Conservation (phyloP, 2,797 vertebrate genomes). For the Argya squamiceps region DNA sequence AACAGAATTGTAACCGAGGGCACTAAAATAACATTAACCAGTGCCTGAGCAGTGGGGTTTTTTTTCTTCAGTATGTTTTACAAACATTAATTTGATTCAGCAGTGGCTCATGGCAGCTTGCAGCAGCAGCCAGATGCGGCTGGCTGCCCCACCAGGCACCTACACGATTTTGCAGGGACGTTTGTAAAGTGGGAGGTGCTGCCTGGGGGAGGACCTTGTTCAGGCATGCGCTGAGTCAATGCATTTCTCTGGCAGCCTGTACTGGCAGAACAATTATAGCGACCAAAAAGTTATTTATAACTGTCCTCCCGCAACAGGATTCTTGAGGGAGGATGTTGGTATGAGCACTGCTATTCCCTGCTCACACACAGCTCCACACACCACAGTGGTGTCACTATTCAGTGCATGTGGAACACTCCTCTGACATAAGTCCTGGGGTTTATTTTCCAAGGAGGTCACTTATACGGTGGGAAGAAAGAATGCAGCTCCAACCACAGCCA, state of each 20-base stretch:
- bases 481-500: background rate
- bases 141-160: background rate
- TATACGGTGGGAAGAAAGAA: background rate
- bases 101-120: background rate
- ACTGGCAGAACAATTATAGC: background rate
- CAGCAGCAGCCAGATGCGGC: background rate
- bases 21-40: background rate
- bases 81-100: background rate
- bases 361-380: background rate
- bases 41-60: background rate
- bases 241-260: conserved; percentile 24
- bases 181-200: background rate
- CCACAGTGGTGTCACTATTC: background rate
- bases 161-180: fast-evolving
- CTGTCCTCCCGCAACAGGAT: background rate
- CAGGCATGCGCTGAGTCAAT: conserved; percentile 42
- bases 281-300: conserved; percentile 36
- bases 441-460: conserved; percentile 6
- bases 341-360: background rate
- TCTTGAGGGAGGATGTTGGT: conserved; percentile 33
- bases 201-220: background rate
- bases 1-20: background rate
- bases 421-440: background rate
- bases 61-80: background rate
- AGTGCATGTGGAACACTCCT: background rate